These are phyloP conservation scores for Ophion ellenae DNA, from an alignment of 2,888 invertebrate genomes.

Conservation along the genomic window DNA sequence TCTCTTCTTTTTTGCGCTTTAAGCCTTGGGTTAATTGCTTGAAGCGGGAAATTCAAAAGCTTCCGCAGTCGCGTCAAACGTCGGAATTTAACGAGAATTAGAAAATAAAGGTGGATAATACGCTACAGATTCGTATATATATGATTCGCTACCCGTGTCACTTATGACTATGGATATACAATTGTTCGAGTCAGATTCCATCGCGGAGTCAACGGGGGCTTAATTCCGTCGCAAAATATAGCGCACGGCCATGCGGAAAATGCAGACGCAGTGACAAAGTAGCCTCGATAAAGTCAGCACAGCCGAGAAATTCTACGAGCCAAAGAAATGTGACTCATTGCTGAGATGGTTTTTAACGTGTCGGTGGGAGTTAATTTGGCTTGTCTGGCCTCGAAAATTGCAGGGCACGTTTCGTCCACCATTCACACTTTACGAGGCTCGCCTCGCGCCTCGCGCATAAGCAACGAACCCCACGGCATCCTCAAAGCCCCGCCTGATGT, in stretches of 20 bases:
- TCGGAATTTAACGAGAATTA: constrained; percentile 6
- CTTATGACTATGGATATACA: neutral
- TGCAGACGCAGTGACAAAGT: too few relatives aligned
- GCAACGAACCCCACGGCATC: neutral
- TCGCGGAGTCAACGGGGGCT: too few relatives aligned
- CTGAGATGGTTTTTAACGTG: neutral
- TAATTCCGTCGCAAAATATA: too few relatives aligned
- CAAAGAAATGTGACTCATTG: neutral
- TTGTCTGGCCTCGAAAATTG: neutral
- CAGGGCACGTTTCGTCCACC: neutral
- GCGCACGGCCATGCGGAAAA: too few relatives aligned
- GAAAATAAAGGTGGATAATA: neutral
- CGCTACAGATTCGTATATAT: neutral
- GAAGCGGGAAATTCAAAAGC: constrained; percentile 17
- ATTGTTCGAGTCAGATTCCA: too few relatives aligned
- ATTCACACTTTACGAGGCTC: neutral
- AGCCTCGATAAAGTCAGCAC: too few relatives aligned
- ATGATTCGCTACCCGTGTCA: neutral
- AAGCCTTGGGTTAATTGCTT: constrained; percentile 36
- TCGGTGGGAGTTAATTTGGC: neutral
- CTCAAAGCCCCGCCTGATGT: neutral
- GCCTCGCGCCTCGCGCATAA: neutral
- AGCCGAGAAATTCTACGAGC: too few relatives aligned
- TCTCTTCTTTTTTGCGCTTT: constrained; percentile 8
- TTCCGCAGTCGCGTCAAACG: neutral